Evolutionary conservation across 2,113 vertebrate species (phyloP), one percentile per base, ranked within the genome.

Genomic region (Falcunculus frontatus): DNA sequence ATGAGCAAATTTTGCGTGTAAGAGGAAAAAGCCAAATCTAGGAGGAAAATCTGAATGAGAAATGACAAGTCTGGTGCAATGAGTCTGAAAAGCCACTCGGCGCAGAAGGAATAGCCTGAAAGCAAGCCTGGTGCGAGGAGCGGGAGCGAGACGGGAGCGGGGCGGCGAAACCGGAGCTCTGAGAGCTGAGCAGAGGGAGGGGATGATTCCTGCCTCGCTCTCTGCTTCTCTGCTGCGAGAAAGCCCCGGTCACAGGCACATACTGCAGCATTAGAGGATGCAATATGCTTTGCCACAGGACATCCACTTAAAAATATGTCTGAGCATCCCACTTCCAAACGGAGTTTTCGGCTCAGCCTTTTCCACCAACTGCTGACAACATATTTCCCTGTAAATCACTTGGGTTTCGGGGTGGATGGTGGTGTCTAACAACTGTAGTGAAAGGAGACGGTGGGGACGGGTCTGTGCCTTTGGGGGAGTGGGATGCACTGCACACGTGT

Each of bases 251-350:
- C 94, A 69, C 47, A 26, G 39, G 93, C 94, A 82, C 78, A n/a
- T 16, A 8, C 91, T 89, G 94, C 35, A 94, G 93, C 89, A 60
- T 70, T 74, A 89, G 93, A 44, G 81, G 86, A 63, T 87, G 93
- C 93, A 95, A 90, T 95, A 70, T 92, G 94, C 84, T 93, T 73
- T 95, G 84, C 94, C 94, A 96, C 94, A 91, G 91, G 94, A 93
- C 91, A 83, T 47, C 78, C 89, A 79, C 78, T 92, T 78, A 75
- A 91, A 95, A 95, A 94, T 65, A 55, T n/a, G 78, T n/a, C 82
- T 86, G 63, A 91, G 85, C 93, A 95, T 90, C 93, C 93, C 82
- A 53, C 84, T 93, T 83, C 75, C 85, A 77, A 85, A 18, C 30
- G 5, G 90, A 83, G 87, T 76, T 85, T 87, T 85, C 78, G 13